Evolutionary conservation across 1,140 invertebrate genomes (phyloP).

Genomic region (Ips typographus): DNA sequence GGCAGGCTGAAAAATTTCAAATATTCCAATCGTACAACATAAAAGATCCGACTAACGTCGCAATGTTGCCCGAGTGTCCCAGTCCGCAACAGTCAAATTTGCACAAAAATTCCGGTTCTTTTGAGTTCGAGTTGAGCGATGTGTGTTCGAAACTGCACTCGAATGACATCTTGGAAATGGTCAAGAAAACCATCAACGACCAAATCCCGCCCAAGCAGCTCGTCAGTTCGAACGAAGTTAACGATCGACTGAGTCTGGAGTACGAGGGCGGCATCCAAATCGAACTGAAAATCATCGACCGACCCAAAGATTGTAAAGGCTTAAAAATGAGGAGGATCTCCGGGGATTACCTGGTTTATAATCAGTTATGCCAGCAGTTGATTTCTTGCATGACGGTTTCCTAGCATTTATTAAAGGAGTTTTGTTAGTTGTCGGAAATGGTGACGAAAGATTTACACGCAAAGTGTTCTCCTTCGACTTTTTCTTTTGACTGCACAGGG

Average conservation of each 20-base stretch:
- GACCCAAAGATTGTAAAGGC: slow-evolving; percentile 71
- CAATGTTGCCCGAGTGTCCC: neutral
- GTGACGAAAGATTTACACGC: too few species aligned
- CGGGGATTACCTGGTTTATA: slow-evolving; percentile 87
- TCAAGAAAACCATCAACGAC: slow-evolving; percentile 78
- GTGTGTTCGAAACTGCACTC: slow-evolving; percentile 77
- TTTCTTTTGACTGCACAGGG: too few species aligned
- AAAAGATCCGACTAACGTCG: slow-evolving; percentile 9
- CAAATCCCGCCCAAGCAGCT: slow-evolving; percentile 76
- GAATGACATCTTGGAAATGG: slow-evolving; percentile 75
- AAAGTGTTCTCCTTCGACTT: too few species aligned
- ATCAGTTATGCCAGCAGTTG: slow-evolving; percentile 86
- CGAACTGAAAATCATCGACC: slow-evolving; percentile 78
- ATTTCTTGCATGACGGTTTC: slow-evolving; percentile 84
- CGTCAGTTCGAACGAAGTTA: slow-evolving; percentile 54
- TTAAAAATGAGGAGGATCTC: slow-evolving; percentile 89
- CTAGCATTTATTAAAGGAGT: slow-evolving; percentile 51
- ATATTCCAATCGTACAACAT: slow-evolving; percentile 45
- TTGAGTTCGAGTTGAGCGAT: slow-evolving; percentile 63
- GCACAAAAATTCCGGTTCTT: slow-evolving; percentile 45
- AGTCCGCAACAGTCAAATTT: slow-evolving; percentile 30
- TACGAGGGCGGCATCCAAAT: slow-evolving; percentile 86
- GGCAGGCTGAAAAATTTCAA: slow-evolving; percentile 42
- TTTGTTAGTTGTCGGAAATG: too few species aligned
- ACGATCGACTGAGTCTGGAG: slow-evolving; percentile 60